Conservation (phyloP, 2,797 vertebrate species). For the Zonotrichia albicollis region DNA sequence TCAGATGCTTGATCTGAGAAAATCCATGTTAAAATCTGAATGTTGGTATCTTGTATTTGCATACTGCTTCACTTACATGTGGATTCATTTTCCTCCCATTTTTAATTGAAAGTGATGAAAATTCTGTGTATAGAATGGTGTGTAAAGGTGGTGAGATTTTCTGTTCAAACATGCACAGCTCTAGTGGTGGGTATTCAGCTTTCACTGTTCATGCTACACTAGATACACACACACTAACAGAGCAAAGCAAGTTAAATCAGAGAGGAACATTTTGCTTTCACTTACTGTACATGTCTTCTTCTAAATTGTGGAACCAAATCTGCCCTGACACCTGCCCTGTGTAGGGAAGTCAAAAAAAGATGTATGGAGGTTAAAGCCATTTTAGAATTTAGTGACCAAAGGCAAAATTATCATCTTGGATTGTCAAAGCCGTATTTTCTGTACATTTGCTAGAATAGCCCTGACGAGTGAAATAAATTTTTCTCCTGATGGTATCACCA, state of each 20-base stretch:
- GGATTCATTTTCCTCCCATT: background rate
- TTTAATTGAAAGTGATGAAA: background rate
- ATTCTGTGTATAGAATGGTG: background rate
- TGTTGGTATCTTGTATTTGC: background rate
- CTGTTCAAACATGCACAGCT: background rate
- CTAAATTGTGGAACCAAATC: background rate
- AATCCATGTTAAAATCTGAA: background rate
- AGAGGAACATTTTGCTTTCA: slow-evolving; percentile 17
- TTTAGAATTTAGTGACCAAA: slow-evolving; percentile 34
- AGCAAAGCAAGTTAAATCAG: background rate
- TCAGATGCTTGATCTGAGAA: background rate
- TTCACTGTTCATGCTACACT: background rate
- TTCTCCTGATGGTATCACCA: background rate
- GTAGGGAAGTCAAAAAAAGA: slow-evolving; percentile 19
- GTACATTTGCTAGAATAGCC: background rate
- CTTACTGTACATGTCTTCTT: background rate
- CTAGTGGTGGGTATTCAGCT: background rate
- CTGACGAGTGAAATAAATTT: slow-evolving; percentile 1
- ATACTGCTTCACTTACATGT: background rate
- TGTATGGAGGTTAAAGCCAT: background rate
- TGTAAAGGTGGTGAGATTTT: background rate
- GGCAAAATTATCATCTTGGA: slow-evolving; percentile 39
- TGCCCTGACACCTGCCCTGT: slow-evolving; percentile 7
- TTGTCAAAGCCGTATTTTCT: slow-evolving; percentile 18
- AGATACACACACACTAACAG: background rate